phyloP scores from a whole-genome alignment of 1,140 invertebrate genomes.

The Anoplophora glabripennis region DNA sequence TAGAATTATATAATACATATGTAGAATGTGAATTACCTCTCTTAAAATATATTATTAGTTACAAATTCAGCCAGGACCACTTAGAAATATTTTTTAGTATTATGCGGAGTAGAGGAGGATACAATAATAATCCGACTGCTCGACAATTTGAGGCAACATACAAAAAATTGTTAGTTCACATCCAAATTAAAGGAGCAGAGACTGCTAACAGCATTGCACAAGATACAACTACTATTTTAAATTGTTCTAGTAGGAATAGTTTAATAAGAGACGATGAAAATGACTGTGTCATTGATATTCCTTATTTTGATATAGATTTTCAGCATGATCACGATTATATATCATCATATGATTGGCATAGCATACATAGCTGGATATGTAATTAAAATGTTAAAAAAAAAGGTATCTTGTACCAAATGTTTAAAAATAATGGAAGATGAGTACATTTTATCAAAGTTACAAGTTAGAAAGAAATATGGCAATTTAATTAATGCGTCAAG shows the following conservation, averaged over 20 bases:
- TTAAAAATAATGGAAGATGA: no score
- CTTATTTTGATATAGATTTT: no score
- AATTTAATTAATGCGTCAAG: no score
- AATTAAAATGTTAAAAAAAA: no score
- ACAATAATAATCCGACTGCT: slow-evolving; percentile 45
- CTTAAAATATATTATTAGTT: slow-evolving; percentile 37
- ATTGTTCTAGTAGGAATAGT: slow-evolving; percentile 7
- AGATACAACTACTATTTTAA: slow-evolving; percentile 15
- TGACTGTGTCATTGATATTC: no score
- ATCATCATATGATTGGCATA: no score
- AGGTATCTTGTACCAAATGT: no score
- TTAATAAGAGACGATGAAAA: no score
- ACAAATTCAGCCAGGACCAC: slow-evolving; percentile 48
- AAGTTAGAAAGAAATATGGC: no score
- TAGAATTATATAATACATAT: slow-evolving; percentile 38
- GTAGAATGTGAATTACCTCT: slow-evolving; percentile 27
- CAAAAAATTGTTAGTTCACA: slow-evolving; percentile 22
- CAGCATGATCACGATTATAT: no score
- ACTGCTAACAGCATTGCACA: slow-evolving; percentile 16
- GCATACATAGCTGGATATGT: no score
- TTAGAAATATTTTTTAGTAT: slow-evolving; percentile 46
- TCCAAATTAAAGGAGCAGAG: slow-evolving; percentile 14
- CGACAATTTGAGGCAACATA: slow-evolving; percentile 38
- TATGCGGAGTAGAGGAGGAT: slow-evolving; percentile 38
- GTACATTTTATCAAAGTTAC: no score